These are phyloP conservation scores for Notodonta ziczac DNA, from an alignment of 2,888 invertebrate genomes.

Conservation along the genomic window DNA sequence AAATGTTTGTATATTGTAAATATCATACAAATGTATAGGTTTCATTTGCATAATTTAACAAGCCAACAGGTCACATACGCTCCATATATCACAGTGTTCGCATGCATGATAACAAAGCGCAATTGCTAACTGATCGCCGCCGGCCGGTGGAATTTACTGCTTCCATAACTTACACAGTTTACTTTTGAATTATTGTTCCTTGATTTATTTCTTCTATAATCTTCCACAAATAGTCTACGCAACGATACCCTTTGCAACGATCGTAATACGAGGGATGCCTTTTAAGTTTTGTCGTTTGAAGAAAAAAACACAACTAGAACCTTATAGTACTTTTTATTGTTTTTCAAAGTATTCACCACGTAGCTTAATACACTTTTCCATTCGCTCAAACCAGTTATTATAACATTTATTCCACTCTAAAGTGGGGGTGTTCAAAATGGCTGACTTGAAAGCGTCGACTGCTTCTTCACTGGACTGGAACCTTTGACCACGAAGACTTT, in stretches of 20 bases:
- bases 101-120: conserved; percentile 40
- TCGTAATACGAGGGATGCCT: no score
- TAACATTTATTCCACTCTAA: no score
- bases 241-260: conserved; percentile 31
- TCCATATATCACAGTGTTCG: conserved; percentile 25
- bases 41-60: conserved; percentile 14
- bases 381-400: no score
- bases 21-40: background rate
- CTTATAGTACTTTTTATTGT: no score
- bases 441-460: no score
- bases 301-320: no score
- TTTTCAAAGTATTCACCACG: no score
- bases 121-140: conserved; percentile 43
- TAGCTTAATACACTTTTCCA: no score
- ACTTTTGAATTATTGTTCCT: conserved; percentile 43
- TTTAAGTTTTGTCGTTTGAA: no score
- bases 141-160: conserved; percentile 46
- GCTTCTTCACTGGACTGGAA: no score
- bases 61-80: conserved; percentile 19
- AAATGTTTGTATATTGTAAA: background rate
- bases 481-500: no score
- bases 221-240: conserved; percentile 38
- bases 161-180: conserved; percentile 45
- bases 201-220: conserved; percentile 44
- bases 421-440: no score